Conservation (phyloP, 2,888 invertebrate genomes). For the Agrilus biguttatus region DNA sequence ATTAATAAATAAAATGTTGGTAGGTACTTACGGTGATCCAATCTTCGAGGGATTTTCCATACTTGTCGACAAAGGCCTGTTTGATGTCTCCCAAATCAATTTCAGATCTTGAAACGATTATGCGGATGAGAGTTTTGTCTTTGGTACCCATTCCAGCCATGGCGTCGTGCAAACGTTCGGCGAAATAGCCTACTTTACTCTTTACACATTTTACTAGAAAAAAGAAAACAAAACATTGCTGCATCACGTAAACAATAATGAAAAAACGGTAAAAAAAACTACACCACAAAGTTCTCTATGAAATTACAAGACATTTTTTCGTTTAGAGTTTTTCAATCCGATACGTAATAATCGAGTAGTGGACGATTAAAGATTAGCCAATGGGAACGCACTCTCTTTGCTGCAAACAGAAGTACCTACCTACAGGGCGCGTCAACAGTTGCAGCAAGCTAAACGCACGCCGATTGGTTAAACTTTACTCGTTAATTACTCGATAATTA, state of each 20-base stretch:
- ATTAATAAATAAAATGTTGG: slow-evolving; percentile 3
- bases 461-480: background rate
- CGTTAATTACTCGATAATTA: background rate
- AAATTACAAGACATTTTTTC: background rate
- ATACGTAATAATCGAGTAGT: too few relatives aligned
- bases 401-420: background rate
- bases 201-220: slow-evolving; percentile 69
- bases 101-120: slow-evolving; percentile 80
- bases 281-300: background rate
- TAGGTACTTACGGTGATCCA: slow-evolving; percentile 78
- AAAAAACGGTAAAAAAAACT: slow-evolving; percentile 1
- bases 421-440: background rate
- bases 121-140: slow-evolving; percentile 83
- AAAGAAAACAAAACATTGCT: background rate
- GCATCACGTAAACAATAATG: too few relatives aligned
- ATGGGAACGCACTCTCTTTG: background rate
- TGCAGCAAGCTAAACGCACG: background rate
- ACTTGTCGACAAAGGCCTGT: slow-evolving; percentile 70
- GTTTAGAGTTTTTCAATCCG: too few relatives aligned
- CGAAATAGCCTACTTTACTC: slow-evolving; percentile 84
- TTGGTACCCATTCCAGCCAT: slow-evolving; percentile 88
- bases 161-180: slow-evolving; percentile 75
- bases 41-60: slow-evolving; percentile 66
- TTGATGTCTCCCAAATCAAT: slow-evolving; percentile 89
- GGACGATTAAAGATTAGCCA: too few relatives aligned